A percentile compares a stretch with the other conserved stretches of the same genome.
Conservation (phyloP, 2,888 invertebrate genomes). For the Sipunculus nudus region DNA sequence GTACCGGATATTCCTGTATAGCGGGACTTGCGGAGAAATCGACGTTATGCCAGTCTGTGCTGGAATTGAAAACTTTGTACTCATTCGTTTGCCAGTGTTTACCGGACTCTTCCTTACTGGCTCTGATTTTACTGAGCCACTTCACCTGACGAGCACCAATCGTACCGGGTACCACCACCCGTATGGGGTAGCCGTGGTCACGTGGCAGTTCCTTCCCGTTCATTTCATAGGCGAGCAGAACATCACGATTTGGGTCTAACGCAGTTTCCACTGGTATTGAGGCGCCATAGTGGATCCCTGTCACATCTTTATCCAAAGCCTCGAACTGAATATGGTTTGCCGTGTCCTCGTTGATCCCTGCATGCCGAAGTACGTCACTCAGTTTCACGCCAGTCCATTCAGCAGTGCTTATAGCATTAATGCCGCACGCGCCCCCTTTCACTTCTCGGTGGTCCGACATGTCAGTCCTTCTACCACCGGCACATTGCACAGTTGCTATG, state of each 20-base stretch:
- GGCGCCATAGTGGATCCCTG: constrained; percentile 85
- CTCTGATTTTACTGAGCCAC: constrained; percentile 85
- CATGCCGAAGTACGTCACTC: constrained; percentile 63
- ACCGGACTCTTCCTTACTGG: constrained; percentile 83
- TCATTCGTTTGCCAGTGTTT: constrained; percentile 98
- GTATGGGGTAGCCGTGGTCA: constrained; percentile 92
- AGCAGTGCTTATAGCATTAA: constrained; percentile 93
- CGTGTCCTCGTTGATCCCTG: constrained; percentile 64
- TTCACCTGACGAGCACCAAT: constrained; percentile 96
- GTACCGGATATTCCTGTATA: constrained; percentile 90
- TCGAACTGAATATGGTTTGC: constrained; percentile 68
- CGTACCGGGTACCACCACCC: constrained; percentile 90
- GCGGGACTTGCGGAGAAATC: constrained; percentile 85
- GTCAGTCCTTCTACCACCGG: constrained; percentile 93
- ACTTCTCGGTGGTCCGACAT: constrained; percentile 85
- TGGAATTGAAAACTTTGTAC: constrained; percentile 76
- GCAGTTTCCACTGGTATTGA: constrained; percentile 79
- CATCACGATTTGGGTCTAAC: constrained; percentile 75
- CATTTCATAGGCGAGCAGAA: constrained; percentile 94
- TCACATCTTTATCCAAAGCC: constrained; percentile 81
- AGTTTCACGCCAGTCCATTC: constrained; percentile 61
- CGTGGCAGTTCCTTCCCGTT: constrained; percentile 83
- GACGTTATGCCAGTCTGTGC: constrained; percentile 85
- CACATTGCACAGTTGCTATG: constrained; percentile 90
- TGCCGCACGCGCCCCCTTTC: constrained; percentile 88